These are phyloP conservation scores for Ptychodera flava DNA, from an alignment of 35 echinoderm and acorn worm genomes.

Conservation along the genomic window DNA sequence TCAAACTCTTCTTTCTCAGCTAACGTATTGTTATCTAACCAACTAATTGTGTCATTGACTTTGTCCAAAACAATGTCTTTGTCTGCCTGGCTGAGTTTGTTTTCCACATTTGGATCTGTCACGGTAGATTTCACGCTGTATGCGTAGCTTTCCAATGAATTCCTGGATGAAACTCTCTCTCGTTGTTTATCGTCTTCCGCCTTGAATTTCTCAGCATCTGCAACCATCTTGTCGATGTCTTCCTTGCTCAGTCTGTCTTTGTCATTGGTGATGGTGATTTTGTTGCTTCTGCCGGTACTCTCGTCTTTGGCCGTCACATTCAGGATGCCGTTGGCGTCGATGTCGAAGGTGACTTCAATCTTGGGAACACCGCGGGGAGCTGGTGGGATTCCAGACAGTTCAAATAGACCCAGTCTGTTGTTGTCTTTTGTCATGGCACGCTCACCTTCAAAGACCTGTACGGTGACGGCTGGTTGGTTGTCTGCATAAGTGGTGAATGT, in stretches of 20 bases:
- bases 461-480: slow-evolving; percentile 54
- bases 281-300: slow-evolving; percentile 65
- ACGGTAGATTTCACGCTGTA: slow-evolving; percentile 73
- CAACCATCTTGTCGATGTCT: slow-evolving; percentile 79
- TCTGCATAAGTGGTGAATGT: slow-evolving; percentile 47
- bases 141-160: slow-evolving; percentile 79
- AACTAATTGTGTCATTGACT: slow-evolving; percentile 55
- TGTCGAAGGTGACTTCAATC: slow-evolving; percentile 86
- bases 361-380: slow-evolving; percentile 94
- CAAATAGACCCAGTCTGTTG: slow-evolving; percentile 71
- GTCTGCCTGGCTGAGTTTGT: slow-evolving; percentile 46
- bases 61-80: slow-evolving; percentile 57
- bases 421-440: slow-evolving; percentile 59
- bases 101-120: slow-evolving; percentile 46
- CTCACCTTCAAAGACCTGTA: slow-evolving; percentile 73
- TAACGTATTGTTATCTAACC: slow-evolving; percentile 77
- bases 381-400: slow-evolving; percentile 84
- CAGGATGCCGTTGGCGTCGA: slow-evolving; percentile 96
- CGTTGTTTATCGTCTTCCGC: slow-evolving; percentile 79
- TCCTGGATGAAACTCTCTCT: slow-evolving; percentile 48
- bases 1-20: slow-evolving; percentile 82
- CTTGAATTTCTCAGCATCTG: slow-evolving; percentile 73
- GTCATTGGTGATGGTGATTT: slow-evolving; percentile 93
- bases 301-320: slow-evolving; percentile 90
- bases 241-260: slow-evolving; percentile 83